These are phyloP conservation scores for Stenodera caucasica DNA, from an alignment of 2,888 invertebrate genomes.

Conservation along the genomic window DNA sequence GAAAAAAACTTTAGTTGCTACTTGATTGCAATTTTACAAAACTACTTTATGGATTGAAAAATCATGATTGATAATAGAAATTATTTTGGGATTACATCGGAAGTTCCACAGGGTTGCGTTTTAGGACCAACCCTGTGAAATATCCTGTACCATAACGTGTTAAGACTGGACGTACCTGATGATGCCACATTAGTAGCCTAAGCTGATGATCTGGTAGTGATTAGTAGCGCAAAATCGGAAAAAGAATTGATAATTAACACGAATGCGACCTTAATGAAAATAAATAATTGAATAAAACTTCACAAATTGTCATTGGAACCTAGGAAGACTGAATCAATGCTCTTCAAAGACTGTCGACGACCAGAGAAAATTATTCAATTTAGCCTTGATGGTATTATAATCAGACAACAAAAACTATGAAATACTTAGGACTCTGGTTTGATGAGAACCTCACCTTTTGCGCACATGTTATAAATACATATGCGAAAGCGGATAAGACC, in stretches of 20 bases:
- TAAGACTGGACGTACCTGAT: background rate
- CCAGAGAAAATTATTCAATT: background rate
- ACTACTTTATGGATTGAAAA: background rate
- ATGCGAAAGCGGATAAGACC: background rate
- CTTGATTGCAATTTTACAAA: background rate
- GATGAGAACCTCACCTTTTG: background rate
- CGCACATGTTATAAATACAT: background rate
- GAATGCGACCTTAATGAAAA: background rate
- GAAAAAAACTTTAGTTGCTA: background rate
- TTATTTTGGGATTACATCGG: background rate
- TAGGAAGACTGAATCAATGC: background rate
- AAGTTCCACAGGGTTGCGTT: background rate
- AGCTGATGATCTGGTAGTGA: slow-evolving; percentile 7
- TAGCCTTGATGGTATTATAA: background rate
- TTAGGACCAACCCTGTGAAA: slow-evolving; percentile 11
- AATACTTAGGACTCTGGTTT: background rate
- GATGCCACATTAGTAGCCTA: slow-evolving; percentile 1
- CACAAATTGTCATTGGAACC: background rate
- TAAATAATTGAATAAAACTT: background rate
- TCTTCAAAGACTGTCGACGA: background rate
- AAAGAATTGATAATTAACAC: background rate
- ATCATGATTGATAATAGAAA: background rate
- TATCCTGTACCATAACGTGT: slow-evolving; percentile 6
- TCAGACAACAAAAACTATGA: background rate
- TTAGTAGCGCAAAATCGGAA: slow-evolving; percentile 1